Conservation (phyloP, 2,888 invertebrate genomes). For the Emmelina monodactyla region DNA sequence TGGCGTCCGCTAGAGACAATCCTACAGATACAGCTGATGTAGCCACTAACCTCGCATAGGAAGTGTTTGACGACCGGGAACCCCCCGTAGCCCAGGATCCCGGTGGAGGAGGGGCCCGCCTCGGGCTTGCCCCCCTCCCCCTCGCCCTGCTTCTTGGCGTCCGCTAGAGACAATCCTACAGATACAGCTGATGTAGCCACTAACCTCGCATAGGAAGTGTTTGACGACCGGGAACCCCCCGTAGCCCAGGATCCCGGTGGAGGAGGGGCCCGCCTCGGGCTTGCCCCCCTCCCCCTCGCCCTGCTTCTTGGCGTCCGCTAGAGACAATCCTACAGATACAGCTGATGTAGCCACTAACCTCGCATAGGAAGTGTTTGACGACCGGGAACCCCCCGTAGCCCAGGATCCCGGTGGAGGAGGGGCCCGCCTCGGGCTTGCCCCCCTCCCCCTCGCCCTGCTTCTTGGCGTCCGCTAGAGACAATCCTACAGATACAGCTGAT, state of each 20-base stretch:
- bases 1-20: conserved; percentile 32
- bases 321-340: no score
- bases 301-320: conserved; percentile 30
- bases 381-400: conserved; percentile 58
- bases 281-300: conserved; percentile 12
- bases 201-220: conserved; percentile 58
- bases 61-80: conserved; percentile 62
- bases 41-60: conserved; percentile 50
- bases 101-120: conserved; percentile 28
- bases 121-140: conserved; percentile 16
- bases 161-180: conserved; percentile 33
- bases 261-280: conserved; percentile 24
- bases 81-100: conserved; percentile 47
- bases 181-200: no score
- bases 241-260: conserved; percentile 41
- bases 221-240: conserved; percentile 59
- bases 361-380: conserved; percentile 59
- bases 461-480: conserved; percentile 32
- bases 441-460: conserved; percentile 17
- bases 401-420: conserved; percentile 34
- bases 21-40: no score
- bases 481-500: no score
- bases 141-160: conserved; percentile 23
- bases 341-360: no score
- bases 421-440: conserved; percentile 20